Evolutionary conservation across 2,888 invertebrate species (phyloP).

Genomic region (Brachyopa scutellaris): DNA sequence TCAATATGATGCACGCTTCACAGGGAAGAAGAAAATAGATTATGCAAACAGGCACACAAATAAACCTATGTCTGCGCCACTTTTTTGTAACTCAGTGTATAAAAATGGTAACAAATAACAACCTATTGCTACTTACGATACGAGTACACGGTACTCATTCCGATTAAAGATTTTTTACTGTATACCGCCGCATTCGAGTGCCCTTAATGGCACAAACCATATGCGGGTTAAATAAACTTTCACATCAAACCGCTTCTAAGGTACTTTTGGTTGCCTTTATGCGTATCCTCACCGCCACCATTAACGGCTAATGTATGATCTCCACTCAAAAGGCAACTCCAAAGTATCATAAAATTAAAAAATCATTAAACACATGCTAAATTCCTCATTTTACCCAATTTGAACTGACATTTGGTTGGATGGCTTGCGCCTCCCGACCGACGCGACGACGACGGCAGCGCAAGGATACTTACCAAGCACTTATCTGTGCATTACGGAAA

Average conservation of each 20-base stretch:
- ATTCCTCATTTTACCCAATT: slow-evolving; percentile 3
- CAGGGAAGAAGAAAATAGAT: no score
- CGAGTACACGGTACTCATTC: no score
- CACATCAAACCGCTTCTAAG: neutral
- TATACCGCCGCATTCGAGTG: neutral
- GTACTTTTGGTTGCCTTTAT: neutral
- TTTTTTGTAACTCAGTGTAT: no score
- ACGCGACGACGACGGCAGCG: neutral
- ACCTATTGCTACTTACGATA: no score
- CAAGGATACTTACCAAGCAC: slow-evolving; percentile 23
- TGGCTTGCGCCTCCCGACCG: no score
- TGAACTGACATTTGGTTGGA: neutral
- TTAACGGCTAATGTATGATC: slow-evolving; percentile 3
- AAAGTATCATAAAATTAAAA: slow-evolving; percentile 47
- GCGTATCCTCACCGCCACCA: neutral
- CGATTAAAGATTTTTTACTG: neutral
- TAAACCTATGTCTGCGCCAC: no score
- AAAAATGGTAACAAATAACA: no score
- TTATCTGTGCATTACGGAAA: slow-evolving; percentile 51
- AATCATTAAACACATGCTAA: slow-evolving; percentile 42
- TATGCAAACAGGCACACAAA: no score
- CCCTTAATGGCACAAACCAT: neutral
- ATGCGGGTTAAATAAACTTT: slow-evolving; percentile 15
- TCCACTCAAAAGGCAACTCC: neutral
- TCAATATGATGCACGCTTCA: no score